phyloP scores from a whole-genome alignment of 2,797 vertebrate species.

The Enteromius argenteus region DNA sequence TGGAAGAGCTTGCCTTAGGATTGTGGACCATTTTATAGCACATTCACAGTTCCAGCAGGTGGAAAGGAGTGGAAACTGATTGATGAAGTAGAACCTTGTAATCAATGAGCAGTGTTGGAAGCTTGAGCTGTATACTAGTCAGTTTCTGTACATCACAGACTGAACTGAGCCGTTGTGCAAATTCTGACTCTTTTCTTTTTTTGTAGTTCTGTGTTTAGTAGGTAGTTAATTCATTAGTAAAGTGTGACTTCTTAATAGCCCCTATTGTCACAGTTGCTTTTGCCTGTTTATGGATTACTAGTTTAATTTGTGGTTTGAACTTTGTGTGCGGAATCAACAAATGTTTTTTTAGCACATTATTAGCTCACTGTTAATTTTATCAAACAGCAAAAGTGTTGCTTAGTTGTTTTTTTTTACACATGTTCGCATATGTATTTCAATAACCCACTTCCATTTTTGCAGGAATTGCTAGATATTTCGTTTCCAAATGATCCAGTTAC shows the following conservation, averaged over 20 bases:
- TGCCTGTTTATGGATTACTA: background rate
- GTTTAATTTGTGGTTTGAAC: background rate
- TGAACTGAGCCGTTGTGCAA: background rate
- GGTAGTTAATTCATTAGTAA: background rate
- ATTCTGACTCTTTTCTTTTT: background rate
- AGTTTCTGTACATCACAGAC: slow-evolving; percentile 13
- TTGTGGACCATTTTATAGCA: background rate
- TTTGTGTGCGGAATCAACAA: background rate
- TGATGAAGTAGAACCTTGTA: slow-evolving; percentile 20
- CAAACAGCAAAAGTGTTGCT: background rate
- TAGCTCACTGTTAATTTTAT: background rate
- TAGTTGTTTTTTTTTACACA: background rate
- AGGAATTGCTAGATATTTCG: background rate
- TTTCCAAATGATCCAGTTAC: background rate
- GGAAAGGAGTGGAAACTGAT: slow-evolving; percentile 22
- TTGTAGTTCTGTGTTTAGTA: background rate
- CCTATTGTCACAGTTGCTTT: background rate
- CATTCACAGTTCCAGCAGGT: slow-evolving; percentile 4
- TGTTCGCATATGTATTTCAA: background rate
- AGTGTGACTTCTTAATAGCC: background rate
- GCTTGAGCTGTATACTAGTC: slow-evolving; percentile 18
- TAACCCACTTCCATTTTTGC: slow-evolving; percentile 5
- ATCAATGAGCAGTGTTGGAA: background rate
- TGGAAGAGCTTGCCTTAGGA: background rate
- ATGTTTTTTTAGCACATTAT: background rate